phyloP scores from a whole-genome alignment of 2,888 invertebrate genomes.

The Cetonia aurata region DNA sequence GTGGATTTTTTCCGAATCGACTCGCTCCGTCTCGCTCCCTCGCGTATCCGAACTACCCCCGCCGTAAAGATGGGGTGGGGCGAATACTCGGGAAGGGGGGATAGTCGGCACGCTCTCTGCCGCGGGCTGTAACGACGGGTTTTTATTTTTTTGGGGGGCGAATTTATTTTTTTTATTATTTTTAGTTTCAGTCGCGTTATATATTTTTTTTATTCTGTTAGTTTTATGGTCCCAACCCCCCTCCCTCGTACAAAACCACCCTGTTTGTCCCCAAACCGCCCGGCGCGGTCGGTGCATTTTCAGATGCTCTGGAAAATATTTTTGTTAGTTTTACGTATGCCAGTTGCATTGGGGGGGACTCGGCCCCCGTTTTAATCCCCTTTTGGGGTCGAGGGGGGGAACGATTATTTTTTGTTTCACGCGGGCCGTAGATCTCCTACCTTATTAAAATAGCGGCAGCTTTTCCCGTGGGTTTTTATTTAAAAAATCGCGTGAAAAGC shows the following conservation, averaged over 20 bases:
- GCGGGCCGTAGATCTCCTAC: no score
- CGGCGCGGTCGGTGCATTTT: constrained; percentile 21
- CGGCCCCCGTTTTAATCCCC: no score
- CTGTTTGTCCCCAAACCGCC: neutral
- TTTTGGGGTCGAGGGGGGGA: no score
- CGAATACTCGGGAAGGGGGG: constrained; percentile 22
- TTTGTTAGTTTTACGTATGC: constrained; percentile 14
- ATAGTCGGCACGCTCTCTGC: neutral
- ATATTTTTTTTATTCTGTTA: constrained; percentile 17
- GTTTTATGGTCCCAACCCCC: constrained; percentile 7
- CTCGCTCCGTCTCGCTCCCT: constrained; percentile 16
- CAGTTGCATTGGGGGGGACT: no score
- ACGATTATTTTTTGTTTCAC: no score
- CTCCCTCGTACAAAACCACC: no score
- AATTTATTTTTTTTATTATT: constrained; percentile 11
- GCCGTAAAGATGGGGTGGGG: constrained; percentile 16
- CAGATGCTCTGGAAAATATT: constrained; percentile 20
- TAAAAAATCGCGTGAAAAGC: no score
- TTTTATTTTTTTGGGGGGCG: no score
- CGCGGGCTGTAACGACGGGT: neutral
- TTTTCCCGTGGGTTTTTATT: no score
- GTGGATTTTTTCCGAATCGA: constrained; percentile 29
- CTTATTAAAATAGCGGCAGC: no score
- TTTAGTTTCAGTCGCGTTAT: constrained; percentile 31
- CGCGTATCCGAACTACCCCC: neutral